A percentile compares a stretch with the other conserved stretches of the same genome.
Conservation (phyloP, 2,113 vertebrate species). For the Telmatochromis brachygnathus region DNA sequence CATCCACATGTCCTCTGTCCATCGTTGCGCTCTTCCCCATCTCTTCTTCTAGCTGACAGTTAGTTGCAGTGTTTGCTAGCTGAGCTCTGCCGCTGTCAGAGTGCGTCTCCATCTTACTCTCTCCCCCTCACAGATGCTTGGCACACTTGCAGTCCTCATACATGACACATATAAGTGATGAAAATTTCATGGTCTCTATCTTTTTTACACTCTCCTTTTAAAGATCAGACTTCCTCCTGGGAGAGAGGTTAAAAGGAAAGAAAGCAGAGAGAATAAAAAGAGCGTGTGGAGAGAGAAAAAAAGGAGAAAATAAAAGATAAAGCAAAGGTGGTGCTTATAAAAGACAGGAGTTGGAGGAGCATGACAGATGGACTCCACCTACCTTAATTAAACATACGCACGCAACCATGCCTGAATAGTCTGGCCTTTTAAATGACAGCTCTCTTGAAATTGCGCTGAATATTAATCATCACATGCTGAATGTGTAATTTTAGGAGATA, state of each 20-base stretch:
- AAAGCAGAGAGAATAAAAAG: background rate
- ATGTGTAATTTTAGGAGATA: background rate
- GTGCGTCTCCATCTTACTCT: background rate
- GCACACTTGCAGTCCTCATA: slow-evolving; percentile 13
- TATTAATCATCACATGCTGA: background rate
- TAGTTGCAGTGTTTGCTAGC: background rate
- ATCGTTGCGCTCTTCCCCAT: background rate
- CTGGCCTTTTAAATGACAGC: background rate
- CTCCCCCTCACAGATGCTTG: background rate
- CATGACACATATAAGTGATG: background rate
- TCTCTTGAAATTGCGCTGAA: background rate
- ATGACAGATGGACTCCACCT: background rate
- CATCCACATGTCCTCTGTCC: background rate
- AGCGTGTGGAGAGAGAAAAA: too few relatives aligned
- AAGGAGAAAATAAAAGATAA: background rate
- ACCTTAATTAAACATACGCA: background rate
- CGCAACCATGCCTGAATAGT: background rate
- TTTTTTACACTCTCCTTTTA: background rate
- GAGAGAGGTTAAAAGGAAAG: background rate
- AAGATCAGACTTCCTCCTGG: slow-evolving; percentile 34
- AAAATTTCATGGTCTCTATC: background rate
- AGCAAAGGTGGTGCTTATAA: background rate
- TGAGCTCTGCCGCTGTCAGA: background rate
- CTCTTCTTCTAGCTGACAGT: background rate
- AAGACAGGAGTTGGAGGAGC: background rate